Evolutionary conservation across 2,113 vertebrate species (phyloP).

Genomic region (Setophaga coronata): DNA sequence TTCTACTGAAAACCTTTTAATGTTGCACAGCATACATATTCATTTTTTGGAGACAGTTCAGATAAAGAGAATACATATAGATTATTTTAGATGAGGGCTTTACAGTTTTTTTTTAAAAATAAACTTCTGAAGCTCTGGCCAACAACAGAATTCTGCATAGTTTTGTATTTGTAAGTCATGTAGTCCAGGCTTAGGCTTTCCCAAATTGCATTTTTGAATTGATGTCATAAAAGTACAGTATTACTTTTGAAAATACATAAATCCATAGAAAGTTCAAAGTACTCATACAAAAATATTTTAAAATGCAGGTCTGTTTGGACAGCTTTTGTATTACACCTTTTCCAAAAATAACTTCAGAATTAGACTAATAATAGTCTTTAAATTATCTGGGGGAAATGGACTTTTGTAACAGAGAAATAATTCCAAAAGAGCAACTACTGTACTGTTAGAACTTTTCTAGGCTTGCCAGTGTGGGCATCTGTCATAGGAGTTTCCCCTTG

Average conservation of each 20-base stretch:
- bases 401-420: background rate
- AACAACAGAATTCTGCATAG: background rate
- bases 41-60: background rate
- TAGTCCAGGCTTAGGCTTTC: background rate
- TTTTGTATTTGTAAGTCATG: background rate
- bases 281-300: background rate
- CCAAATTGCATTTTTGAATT: background rate
- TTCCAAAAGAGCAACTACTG: background rate
- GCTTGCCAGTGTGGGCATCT: constrained; percentile 30
- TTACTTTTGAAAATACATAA: background rate
- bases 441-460: constrained; percentile 13
- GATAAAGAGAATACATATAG: background rate
- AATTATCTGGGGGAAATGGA: background rate
- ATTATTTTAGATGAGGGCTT: background rate
- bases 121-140: background rate
- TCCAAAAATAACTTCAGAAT: background rate
- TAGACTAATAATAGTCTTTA: background rate
- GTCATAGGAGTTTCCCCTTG: constrained; percentile 52
- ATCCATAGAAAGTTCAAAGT: background rate
- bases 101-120: background rate
- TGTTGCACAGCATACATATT: background rate
- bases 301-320: background rate
- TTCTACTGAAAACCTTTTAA: background rate
- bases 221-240: background rate
- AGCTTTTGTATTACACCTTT: background rate